Evolutionary conservation across 2,113 vertebrate genomes (phyloP).

Genomic region (Marmota flaviventris): DNA sequence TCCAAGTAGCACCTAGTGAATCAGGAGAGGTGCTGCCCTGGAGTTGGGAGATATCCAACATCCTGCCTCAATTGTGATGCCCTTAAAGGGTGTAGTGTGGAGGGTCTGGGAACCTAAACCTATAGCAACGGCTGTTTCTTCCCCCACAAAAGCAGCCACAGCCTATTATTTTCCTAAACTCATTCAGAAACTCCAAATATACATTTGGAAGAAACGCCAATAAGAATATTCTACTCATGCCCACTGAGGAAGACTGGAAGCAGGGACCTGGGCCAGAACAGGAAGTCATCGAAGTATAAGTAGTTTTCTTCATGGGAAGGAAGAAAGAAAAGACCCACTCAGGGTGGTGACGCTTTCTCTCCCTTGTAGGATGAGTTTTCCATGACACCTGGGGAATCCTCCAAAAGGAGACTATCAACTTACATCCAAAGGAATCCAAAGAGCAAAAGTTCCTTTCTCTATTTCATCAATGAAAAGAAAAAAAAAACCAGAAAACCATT

Average conservation of each 20-base stretch:
- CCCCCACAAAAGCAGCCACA: not conserved
- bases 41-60: rapidly evolving
- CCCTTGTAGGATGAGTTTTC: not conserved
- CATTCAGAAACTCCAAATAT: not conserved
- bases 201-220: not conserved
- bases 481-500: not conserved
- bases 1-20: not conserved
- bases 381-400: not conserved
- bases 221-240: too few species aligned
- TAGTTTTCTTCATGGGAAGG: not conserved
- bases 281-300: not conserved
- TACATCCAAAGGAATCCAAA: not conserved
- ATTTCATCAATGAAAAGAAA: not conserved
- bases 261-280: not conserved
- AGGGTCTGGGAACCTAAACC: not conserved
- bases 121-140: not conserved
- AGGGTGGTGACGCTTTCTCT: not conserved
- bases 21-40: not conserved
- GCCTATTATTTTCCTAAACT: not conserved
- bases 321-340: not conserved
- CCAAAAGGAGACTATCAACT: not conserved
- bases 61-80: not conserved
- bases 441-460: not conserved
- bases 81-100: too few species aligned
- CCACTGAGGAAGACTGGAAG: not conserved